phyloP scores from a whole-genome alignment of 2,888 invertebrate species.

The Argynnis bischoffii region DNA sequence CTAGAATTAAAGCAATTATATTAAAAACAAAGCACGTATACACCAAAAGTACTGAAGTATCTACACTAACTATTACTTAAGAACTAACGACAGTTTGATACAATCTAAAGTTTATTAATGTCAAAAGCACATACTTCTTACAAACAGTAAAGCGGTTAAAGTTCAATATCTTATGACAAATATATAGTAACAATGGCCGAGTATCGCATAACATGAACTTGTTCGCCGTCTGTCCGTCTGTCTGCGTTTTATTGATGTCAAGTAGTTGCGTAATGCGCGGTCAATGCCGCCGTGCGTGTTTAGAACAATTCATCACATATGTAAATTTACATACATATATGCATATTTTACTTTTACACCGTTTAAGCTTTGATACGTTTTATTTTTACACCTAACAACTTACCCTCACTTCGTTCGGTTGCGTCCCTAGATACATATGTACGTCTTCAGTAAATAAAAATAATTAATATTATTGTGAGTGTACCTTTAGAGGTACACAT shows the following conservation, averaged over 20 bases:
- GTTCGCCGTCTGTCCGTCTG: slow-evolving; percentile 52
- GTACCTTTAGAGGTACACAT: no score
- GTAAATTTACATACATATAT: slow-evolving; percentile 29
- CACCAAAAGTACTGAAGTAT: no score
- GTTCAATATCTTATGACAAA: slow-evolving; percentile 11
- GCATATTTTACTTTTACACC: not conserved
- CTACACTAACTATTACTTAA: no score
- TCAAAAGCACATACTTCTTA: not conserved
- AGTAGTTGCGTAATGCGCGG: slow-evolving; percentile 60
- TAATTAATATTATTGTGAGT: no score
- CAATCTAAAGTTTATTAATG: no score
- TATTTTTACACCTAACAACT: no score
- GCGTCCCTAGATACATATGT: no score
- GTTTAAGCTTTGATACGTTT: not conserved
- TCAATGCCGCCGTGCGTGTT: slow-evolving; percentile 53
- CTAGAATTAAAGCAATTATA: no score
- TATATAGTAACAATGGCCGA: slow-evolving; percentile 20
- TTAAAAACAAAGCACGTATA: no score
- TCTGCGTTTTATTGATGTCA: slow-evolving; percentile 57
- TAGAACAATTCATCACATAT: not conserved
- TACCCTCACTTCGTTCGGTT: no score
- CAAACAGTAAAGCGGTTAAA: not conserved
- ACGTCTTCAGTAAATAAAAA: no score
- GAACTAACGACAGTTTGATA: no score
- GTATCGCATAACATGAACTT: slow-evolving; percentile 37